Percentiles rank a stretch among this genome's conserved stretches.
Evolutionary conservation across 2,113 vertebrate species (phyloP).

Genomic region (Dipodomys stephensi): DNA sequence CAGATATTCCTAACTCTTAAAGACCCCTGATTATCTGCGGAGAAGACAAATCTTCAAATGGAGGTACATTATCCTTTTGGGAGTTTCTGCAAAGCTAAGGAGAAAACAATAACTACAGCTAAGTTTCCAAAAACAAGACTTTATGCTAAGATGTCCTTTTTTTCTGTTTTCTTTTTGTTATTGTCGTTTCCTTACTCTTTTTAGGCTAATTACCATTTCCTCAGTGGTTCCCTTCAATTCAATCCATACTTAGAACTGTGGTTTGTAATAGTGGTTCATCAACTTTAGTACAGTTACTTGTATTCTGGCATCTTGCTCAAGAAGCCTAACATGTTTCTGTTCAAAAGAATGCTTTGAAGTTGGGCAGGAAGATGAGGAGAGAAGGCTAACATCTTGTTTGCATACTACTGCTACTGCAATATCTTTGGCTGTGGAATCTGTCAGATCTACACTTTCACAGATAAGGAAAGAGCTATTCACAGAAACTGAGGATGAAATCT

Average conservation of each 20-base stretch:
- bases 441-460: conserved; percentile 32
- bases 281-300: conserved; percentile 45
- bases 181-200: too few relatives aligned
- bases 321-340: conserved; percentile 57
- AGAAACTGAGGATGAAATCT: conserved; percentile 27
- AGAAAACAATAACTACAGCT: neutral
- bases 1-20: neutral
- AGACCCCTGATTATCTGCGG: neutral
- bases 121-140: conserved; percentile 33
- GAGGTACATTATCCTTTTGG: neutral
- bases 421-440: conserved; percentile 9
- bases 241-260: conserved; percentile 40
- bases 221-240: neutral
- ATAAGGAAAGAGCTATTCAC: conserved; percentile 24
- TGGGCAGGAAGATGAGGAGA: conserved; percentile 62
- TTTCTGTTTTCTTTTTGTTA: neutral
- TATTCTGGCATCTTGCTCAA: conserved; percentile 53
- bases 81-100: neutral
- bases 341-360: conserved; percentile 67
- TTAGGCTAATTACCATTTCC: conserved; percentile 55
- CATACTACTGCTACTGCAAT: neutral
- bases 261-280: conserved; percentile 55
- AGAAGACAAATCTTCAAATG: neutral
- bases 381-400: conserved; percentile 43
- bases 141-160: neutral